Base-by-base conservation (phyloP, 2,888 invertebrate species). In the Sarcophaga subvicina region DNA sequence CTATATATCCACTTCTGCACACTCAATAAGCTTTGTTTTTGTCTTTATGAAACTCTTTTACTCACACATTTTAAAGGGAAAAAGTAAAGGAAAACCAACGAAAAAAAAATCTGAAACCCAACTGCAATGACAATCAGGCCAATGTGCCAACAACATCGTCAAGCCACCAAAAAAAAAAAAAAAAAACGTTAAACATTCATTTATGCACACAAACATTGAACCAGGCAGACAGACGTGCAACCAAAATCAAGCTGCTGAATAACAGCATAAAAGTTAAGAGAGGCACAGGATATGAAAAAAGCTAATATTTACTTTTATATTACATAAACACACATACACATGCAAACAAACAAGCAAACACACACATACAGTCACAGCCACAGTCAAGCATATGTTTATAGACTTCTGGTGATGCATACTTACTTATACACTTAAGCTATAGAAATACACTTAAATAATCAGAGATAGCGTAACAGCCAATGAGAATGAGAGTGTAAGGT, bases 51-150 rank as follows among this genome's bases (percentile, higher is more conserved):
- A 37, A 45, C 22, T 22, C 22, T 12, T 37, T 47, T 3, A 14
- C 47, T 17, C 22, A 10, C 37, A 45, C 12, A n/a, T 12, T 17
- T 14, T 54, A 54, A 54, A 54, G 17, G 54, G 12, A 4, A 54
- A 54, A 14, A 54, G 54, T 2, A 54, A 54, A 54, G 10, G 0
- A 54, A 54, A 54, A 49, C 11, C 14, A 14, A 49, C 4, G 49
- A 45, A 75, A 37, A 37, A 37, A 37, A 37, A 37, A 37, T 0
- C 3, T 37, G 37, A 37, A 80, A 78, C 64, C 63, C 64, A 64
- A 83, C 87, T 87, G 84, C 87, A 87, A 84, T 82, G 85, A 84
- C 85, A 84, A 80, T 63, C 83, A 81, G 85, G 85, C 85, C 85
- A 85, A 83, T 80, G 83, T 87, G 85, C 80, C 85, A 85, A 80